phyloP scores from a whole-genome alignment of 1,140 invertebrate species.

The Thaumatotibia leucotreta region DNA sequence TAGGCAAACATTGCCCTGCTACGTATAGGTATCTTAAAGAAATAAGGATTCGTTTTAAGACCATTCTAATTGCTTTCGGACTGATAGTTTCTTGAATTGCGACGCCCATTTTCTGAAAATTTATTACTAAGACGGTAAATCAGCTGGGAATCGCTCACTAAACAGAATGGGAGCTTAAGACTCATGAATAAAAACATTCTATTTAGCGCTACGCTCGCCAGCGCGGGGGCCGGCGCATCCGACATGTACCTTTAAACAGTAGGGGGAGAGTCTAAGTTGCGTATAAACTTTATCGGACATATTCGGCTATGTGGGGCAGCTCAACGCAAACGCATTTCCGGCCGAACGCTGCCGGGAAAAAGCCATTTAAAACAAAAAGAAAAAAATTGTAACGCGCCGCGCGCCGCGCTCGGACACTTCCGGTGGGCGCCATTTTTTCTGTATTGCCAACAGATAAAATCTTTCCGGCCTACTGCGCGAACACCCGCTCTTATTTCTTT shows the following conservation, averaged over 20 bases:
- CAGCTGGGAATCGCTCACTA: conserved; percentile 64
- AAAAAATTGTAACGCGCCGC: conserved; percentile 73
- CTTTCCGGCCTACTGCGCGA: conserved; percentile 73
- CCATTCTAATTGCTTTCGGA: conserved; percentile 27
- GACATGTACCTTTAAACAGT: conserved; percentile 43
- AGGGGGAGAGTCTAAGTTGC: conserved; percentile 47
- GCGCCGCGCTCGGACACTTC: conserved; percentile 72
- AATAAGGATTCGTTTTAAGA: conserved; percentile 17
- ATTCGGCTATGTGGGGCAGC: conserved; percentile 52
- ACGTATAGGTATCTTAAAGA: too few relatives aligned
- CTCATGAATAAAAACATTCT: conserved; percentile 76
- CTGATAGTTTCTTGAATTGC: conserved; percentile 35
- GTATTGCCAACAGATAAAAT: conserved; percentile 76
- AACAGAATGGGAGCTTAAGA: conserved; percentile 60
- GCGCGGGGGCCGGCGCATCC: conserved; percentile 14
- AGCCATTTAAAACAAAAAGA: conserved; percentile 75
- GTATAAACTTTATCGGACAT: conserved; percentile 48
- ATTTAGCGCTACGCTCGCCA: conserved; percentile 68
- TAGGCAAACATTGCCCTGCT: too few relatives aligned
- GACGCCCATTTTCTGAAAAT: conserved; percentile 55
- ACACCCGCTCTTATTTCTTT: conserved; percentile 67
- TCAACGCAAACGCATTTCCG: conserved; percentile 76
- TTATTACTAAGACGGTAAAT: conserved; percentile 70
- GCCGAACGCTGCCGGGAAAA: conserved; percentile 74
- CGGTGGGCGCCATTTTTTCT: conserved; percentile 77